Evolutionary conservation across 2,888 invertebrate genomes (phyloP).

Genomic region (Troides oblongomaculatus): DNA sequence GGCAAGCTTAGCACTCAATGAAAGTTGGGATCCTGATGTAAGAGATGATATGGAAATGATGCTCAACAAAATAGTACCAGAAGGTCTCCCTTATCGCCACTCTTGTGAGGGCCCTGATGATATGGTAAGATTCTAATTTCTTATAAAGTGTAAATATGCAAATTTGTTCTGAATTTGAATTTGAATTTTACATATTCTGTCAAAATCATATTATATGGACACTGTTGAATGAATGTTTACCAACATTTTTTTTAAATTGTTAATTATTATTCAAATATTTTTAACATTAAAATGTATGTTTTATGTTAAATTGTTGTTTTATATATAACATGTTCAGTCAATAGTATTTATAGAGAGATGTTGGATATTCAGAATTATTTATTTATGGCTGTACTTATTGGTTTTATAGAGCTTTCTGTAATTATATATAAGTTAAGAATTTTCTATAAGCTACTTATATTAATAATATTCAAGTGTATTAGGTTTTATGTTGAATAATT

Average conservation of each 20-base stretch:
- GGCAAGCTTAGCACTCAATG: conserved; percentile 97
- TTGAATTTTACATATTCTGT: background rate
- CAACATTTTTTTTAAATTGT: conserved; percentile 8
- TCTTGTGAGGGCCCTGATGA: conserved; percentile 99
- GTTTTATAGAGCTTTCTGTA: too few species aligned
- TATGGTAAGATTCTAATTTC: conserved; percentile 85
- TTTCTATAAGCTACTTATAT: too few species aligned
- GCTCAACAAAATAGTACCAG: conserved; percentile 99
- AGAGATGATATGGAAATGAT: conserved; percentile 99
- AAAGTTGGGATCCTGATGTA: conserved; percentile 99
- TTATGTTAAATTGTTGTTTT: background rate
- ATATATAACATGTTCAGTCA: too few species aligned
- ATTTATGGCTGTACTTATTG: too few species aligned
- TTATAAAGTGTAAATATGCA: background rate
- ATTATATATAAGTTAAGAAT: too few species aligned
- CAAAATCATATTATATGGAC: conserved; percentile 13
- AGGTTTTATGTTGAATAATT: too few species aligned
- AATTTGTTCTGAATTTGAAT: conserved; percentile 10
- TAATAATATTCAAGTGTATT: too few species aligned
- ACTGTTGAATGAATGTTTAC: conserved; percentile 24
- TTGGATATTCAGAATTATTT: too few species aligned
- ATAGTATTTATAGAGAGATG: too few species aligned
- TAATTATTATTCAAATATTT: conserved; percentile 12
- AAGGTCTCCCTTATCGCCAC: conserved; percentile 97
- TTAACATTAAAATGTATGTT: background rate